phyloP scores from a whole-genome alignment of 2,888 invertebrate species.

The Lasioglossum morio region DNA sequence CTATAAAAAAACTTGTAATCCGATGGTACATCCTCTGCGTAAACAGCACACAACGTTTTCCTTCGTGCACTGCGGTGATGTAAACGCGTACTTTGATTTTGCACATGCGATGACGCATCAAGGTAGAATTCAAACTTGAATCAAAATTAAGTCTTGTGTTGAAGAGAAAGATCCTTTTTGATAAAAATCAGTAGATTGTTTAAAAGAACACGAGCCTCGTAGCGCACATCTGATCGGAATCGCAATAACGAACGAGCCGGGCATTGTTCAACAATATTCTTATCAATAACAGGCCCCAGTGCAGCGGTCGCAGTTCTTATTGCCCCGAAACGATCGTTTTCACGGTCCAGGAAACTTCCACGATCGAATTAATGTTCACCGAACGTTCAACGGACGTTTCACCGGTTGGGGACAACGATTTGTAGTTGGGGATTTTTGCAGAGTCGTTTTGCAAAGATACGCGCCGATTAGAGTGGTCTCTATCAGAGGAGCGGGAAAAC shows the following conservation, averaged over 20 bases:
- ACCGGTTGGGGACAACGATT: background rate
- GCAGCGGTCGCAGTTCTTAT: background rate
- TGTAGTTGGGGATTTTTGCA: background rate
- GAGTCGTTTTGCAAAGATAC: background rate
- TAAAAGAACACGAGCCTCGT: background rate
- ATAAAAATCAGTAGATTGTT: background rate
- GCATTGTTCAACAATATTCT: background rate
- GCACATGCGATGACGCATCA: too few relatives aligned
- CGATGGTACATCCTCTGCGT: too few relatives aligned
- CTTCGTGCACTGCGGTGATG: too few relatives aligned
- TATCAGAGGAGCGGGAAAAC: conserved; percentile 28
- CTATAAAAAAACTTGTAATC: too few relatives aligned
- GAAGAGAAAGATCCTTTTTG: too few relatives aligned
- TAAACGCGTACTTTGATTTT: too few relatives aligned
- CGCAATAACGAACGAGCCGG: background rate
- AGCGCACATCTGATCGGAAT: background rate
- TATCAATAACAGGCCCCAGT: background rate
- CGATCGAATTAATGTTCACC: conserved; percentile 16
- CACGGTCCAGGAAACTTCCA: background rate
- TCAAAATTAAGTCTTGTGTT: too few relatives aligned
- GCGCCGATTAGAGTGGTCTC: background rate
- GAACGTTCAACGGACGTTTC: background rate
- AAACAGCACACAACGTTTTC: too few relatives aligned
- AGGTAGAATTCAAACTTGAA: too few relatives aligned
- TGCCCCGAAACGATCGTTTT: background rate